Evolutionary conservation across 2,888 invertebrate genomes (phyloP).

Genomic region (Spilosoma lubricipeda): DNA sequence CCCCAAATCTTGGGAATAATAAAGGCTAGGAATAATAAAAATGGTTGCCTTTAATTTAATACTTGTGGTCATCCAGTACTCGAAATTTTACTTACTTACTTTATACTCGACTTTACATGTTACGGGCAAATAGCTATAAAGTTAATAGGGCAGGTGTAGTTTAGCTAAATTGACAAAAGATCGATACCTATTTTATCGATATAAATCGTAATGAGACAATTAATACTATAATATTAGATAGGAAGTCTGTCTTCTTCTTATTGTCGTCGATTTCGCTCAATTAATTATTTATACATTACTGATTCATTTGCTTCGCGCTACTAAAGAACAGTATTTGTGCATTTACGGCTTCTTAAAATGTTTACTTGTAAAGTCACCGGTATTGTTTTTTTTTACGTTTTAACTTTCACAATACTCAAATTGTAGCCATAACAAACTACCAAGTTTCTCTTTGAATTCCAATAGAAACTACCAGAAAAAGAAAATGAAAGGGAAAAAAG

Average conservation of each 20-base stretch:
- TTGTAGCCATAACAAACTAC: not conserved
- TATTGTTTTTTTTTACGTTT: not conserved
- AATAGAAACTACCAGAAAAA: not conserved
- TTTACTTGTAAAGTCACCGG: not conserved
- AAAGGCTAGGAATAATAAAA: no score
- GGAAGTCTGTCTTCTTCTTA: no score
- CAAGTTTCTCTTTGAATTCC: not conserved
- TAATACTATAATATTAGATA: not conserved
- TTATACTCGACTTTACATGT: not conserved
- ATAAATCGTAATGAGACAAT: not conserved
- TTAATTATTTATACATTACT: not conserved
- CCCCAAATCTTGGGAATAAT: no score
- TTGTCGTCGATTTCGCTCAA: no score
- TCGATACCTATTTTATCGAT: not conserved
- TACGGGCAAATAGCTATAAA: not conserved
- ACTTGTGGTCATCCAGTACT: no score
- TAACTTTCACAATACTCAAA: not conserved
- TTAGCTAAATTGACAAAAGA: not conserved
- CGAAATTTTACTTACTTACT: no score
- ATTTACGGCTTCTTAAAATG: not conserved
- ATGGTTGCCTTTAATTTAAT: no score
- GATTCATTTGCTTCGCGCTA: not conserved
- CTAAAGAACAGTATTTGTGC: not conserved
- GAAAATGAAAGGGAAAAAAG: not conserved
- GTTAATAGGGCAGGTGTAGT: not conserved